A percentile compares a stretch with the other conserved stretches of the same genome.
These are phyloP conservation scores for Deroplatys truncata DNA, from an alignment of 2,888 invertebrate species.

Conservation along the genomic window DNA sequence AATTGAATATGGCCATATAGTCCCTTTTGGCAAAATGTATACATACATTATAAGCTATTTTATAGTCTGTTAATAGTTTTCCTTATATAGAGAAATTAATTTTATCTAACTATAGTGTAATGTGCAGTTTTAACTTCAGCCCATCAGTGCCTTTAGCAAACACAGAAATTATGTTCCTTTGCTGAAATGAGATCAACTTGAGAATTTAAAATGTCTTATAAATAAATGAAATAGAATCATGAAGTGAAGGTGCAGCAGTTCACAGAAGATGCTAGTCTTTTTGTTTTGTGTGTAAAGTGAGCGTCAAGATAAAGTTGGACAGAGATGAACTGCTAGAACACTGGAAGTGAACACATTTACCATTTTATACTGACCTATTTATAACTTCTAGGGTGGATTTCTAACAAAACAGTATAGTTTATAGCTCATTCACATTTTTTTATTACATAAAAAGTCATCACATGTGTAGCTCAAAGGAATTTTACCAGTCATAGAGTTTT, in stretches of 20 bases:
- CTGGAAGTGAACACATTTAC: neutral
- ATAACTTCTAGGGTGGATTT: neutral
- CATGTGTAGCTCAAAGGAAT: neutral
- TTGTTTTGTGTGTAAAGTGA: neutral
- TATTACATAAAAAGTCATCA: neutral
- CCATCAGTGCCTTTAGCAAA: neutral
- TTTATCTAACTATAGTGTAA: neutral
- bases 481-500: neutral
- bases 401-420: neutral
- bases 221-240: neutral
- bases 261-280: neutral
- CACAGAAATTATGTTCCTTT: neutral
- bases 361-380: neutral
- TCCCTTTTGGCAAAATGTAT: neutral
- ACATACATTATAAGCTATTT: neutral
- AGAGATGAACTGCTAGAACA: neutral
- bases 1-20: neutral
- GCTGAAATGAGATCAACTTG: too few species aligned
- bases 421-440: neutral
- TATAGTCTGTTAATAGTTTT: neutral
- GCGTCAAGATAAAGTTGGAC: neutral
- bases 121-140: neutral
- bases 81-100: neutral
- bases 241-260: neutral
- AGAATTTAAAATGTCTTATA: neutral